Evolutionary conservation across 2,888 invertebrate genomes (phyloP).

Genomic region (Cheilosia pagana): DNA sequence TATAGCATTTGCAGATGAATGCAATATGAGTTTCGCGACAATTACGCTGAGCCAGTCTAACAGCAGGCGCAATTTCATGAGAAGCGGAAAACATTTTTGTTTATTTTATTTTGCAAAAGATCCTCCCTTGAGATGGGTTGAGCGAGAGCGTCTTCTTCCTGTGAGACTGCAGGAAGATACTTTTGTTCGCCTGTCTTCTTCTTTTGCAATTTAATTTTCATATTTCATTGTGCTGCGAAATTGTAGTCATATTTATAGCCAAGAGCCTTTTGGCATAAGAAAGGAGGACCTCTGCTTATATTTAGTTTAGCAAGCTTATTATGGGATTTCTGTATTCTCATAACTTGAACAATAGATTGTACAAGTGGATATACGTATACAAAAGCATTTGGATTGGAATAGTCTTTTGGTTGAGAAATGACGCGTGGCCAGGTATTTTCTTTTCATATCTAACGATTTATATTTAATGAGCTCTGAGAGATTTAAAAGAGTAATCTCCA

Average conservation of each 20-base stretch:
- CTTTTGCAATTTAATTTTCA: conserved; percentile 1
- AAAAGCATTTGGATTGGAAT: neutral
- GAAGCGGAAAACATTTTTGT: conserved; percentile 41
- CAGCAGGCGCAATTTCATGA: conserved; percentile 21
- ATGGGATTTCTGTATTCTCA: conserved; percentile 8
- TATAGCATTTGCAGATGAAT: conserved; percentile 7
- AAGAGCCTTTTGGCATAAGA: neutral
- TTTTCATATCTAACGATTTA: too few relatives aligned
- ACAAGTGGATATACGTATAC: neutral
- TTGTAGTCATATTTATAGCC: conserved; percentile 3
- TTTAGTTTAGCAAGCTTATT: conserved; percentile 58
- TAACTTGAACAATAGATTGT: conserved; percentile 17
- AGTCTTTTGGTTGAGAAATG: neutral
- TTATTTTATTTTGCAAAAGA: conserved; percentile 46
- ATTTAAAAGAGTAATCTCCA: too few relatives aligned
- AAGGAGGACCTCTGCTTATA: conserved; percentile 22
- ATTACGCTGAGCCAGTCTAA: conserved; percentile 27
- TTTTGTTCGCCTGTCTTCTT: neutral
- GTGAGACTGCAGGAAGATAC: conserved; percentile 11
- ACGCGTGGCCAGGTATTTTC: too few relatives aligned
- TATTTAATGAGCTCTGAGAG: too few relatives aligned
- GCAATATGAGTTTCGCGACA: conserved; percentile 36
- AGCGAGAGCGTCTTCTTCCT: conserved; percentile 11
- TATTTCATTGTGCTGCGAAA: conserved; percentile 18
- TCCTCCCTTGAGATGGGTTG: conserved; percentile 1